A percentile compares a stretch with the other conserved stretches of the same genome.
Evolutionary conservation across 2,113 vertebrate genomes (phyloP).

Genomic region (Aldabrachelys gigantea): DNA sequence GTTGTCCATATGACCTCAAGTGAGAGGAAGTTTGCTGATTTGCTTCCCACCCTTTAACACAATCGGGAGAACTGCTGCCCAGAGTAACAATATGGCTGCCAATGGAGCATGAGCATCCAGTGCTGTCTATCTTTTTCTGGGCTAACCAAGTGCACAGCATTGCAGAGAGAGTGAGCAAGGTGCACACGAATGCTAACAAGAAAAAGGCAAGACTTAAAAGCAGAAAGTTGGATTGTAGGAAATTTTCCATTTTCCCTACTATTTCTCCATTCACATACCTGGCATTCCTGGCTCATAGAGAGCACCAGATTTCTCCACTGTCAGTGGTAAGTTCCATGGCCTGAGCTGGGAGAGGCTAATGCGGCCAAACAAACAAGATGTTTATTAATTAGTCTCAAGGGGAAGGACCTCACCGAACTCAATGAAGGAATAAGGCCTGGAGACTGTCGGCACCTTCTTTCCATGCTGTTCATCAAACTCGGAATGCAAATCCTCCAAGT

Average conservation of each 20-base stretch:
- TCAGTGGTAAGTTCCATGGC: background rate
- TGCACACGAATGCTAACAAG: background rate
- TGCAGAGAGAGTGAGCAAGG: background rate
- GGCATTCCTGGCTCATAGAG: background rate
- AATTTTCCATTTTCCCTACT: background rate
- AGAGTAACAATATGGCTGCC: background rate
- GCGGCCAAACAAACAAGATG: background rate
- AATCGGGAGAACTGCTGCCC: background rate
- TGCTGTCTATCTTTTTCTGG: background rate
- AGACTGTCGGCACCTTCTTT: slow-evolving; percentile 95
- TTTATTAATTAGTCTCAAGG: background rate
- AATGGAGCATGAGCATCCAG: background rate
- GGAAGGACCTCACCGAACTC: slow-evolving; percentile 90
- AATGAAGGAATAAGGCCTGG: slow-evolving; percentile 97
- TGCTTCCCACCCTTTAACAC: background rate
- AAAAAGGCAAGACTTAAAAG: background rate
- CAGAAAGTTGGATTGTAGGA: background rate
- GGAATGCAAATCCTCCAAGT: slow-evolving; percentile 94
- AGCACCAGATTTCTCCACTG: background rate
- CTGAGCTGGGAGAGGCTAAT: background rate
- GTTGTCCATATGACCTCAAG: background rate
- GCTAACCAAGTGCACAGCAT: background rate
- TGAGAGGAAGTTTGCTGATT: background rate
- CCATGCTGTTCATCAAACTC: slow-evolving; percentile 98
- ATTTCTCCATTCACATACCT: background rate